A percentile compares a stretch with the other conserved stretches of the same genome.
Evolutionary conservation across 2,888 invertebrate genomes (phyloP).

Genomic region (Chymomyza caudatula): DNA sequence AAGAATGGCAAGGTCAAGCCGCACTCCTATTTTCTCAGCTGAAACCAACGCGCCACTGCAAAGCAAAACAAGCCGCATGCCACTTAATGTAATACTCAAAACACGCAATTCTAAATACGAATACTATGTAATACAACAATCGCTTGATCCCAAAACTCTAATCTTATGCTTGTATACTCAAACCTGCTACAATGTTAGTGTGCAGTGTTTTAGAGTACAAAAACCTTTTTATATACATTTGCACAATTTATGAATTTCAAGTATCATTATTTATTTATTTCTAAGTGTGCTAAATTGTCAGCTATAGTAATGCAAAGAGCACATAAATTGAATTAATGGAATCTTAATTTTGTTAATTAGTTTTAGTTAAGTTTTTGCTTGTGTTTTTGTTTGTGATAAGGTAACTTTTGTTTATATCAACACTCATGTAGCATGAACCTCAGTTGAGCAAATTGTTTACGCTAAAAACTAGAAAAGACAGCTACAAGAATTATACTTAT

Average conservation of each 20-base stretch:
- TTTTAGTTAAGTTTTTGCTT: not conserved
- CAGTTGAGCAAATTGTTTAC: not conserved
- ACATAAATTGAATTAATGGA: not conserved
- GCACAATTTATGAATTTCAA: not conserved
- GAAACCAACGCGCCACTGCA: conserved; percentile 39
- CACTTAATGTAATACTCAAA: conserved; percentile 1
- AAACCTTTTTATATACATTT: not conserved
- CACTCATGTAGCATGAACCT: not conserved
- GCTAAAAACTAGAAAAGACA: not conserved
- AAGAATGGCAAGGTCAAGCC: conserved; percentile 76
- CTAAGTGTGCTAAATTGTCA: not conserved
- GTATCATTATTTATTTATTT: not conserved
- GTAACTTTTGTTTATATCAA: not conserved
- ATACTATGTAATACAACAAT: not conserved
- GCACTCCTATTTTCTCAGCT: conserved; percentile 73
- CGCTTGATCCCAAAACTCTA: not conserved
- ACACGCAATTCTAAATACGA: not conserved
- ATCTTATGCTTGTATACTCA: not conserved
- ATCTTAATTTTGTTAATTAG: not conserved
- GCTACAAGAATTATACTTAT: not conserved
- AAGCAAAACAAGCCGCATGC: conserved; percentile 22
- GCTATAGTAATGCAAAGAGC: not conserved
- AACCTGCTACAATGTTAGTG: not conserved
- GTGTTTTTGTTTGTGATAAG: not conserved
- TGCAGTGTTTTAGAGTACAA: conserved; percentile 3